Evolutionary conservation across 2,888 invertebrate species (phyloP), one percentile per base, ranked within the genome.

Genomic region (Scaptomyza cyrtandrae): DNA sequence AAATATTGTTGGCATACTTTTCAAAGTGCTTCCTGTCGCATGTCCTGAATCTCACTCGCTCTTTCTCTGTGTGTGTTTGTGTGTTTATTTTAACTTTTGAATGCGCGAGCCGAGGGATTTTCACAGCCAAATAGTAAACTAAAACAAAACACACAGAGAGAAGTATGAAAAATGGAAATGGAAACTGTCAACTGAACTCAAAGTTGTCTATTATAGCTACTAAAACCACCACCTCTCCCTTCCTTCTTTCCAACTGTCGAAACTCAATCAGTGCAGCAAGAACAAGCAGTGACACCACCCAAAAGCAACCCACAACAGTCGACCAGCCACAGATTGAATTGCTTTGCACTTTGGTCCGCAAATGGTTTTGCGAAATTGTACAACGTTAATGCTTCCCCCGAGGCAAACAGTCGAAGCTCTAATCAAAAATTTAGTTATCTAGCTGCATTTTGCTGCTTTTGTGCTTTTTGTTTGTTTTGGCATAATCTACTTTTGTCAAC

Each of bases 1-100:
- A 82, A 82, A 81, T 86, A 83, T 83, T 86, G 82, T 81, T 83
- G 82, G 82, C 87, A 81, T 81, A 83, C 85, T 83, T 86, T 83
- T 78, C 75, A 81, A 81, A 83, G 87, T 86, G 87, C 79, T 86
- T 83, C 85, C 82, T 75, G 66, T 53, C 58, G 71, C 65, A 62
- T 71, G 49, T 63, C 72, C 72, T 63, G 56, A 14, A 6, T 10
- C 39, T 16, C 39, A 0, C 53, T 48, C 61, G n/a, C n/a, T n/a
- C n/a, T n/a, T n/a, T 43, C 68, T 48, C 39, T 41, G 13, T 19
- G 45, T 57, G 70, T 48, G 41, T 43, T 10, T 19, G 52, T 69
- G 59, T 83, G 71, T 83, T 83, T 85, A 75, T 86, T 83, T 83
- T 83, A 86, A 84, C 85, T 86, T 86, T 83, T 75, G 87, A 61